A percentile compares a stretch with the other conserved stretches of the same genome.
These are phyloP conservation scores for Rallus limicola DNA, from an alignment of 2,113 vertebrate species.

Conservation along the genomic window DNA sequence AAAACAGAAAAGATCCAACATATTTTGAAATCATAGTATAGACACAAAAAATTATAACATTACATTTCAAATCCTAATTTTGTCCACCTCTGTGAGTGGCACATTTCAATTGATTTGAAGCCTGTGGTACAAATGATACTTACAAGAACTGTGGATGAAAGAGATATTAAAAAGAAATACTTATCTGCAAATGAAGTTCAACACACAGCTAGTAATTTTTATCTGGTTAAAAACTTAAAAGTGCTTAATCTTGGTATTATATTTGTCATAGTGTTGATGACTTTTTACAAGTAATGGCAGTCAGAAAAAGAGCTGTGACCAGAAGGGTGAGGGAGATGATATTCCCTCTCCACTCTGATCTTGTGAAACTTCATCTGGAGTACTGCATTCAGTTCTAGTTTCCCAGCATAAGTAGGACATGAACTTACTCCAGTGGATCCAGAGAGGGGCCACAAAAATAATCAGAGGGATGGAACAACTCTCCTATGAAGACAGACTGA, in stretches of 20 bases:
- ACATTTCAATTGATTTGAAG: neutral
- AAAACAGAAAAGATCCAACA: neutral
- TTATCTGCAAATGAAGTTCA: neutral
- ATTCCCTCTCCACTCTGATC: neutral
- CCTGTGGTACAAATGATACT: neutral
- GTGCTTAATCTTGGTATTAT: neutral
- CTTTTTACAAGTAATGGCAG: neutral
- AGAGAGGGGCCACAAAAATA: too few relatives aligned
- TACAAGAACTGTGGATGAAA: neutral
- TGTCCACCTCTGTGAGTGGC: fast-evolving
- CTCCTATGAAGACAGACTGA: neutral
- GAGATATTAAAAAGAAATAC: neutral
- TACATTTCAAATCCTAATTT: neutral
- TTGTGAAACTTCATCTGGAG: neutral
- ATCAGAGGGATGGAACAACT: neutral
- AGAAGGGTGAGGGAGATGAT: neutral
- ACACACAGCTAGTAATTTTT: neutral
- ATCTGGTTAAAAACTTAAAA: neutral
- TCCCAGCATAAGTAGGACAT: neutral
- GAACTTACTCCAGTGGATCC: neutral
- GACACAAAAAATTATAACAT: neutral
- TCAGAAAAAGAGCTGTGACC: neutral
- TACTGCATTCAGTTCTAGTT: neutral
- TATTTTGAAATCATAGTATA: neutral
- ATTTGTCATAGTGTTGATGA: neutral